Conservation (phyloP, 2,113 vertebrate species). For the Gobius niger region DNA sequence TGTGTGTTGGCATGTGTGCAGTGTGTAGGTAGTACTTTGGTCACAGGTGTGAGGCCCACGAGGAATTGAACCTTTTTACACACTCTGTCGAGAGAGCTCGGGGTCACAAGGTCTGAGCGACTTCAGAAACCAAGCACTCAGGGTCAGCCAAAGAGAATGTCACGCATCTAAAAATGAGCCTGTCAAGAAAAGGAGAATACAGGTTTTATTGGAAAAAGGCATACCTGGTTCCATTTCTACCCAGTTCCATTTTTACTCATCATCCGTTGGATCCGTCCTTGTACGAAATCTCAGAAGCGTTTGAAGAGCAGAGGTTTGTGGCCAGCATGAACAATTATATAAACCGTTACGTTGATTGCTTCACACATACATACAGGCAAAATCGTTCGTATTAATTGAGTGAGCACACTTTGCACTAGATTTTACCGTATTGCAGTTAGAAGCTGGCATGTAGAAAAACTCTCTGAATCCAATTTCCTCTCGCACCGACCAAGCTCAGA, state of each 20-base stretch:
- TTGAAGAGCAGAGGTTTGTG: too few species aligned
- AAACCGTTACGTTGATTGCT: too few species aligned
- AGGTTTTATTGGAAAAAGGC: not conserved
- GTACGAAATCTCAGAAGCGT: too few species aligned
- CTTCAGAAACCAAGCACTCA: slow-evolving; percentile 18
- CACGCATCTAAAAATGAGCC: slow-evolving; percentile 17
- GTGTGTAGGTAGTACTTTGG: not conserved
- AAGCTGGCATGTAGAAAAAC: not conserved
- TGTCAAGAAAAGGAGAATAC: not conserved
- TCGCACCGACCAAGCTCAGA: not conserved
- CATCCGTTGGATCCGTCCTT: not conserved
- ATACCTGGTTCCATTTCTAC: not conserved
- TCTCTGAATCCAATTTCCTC: not conserved
- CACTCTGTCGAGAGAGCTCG: slow-evolving; percentile 23
- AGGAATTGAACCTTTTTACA: slow-evolving; percentile 44
- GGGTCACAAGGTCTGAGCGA: not conserved
- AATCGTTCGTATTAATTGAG: too few species aligned
- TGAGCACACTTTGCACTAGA: not conserved
- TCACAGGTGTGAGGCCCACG: not conserved
- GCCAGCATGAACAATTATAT: too few species aligned
- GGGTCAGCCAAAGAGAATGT: slow-evolving; percentile 33
- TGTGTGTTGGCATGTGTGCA: not conserved
- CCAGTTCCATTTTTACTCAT: not conserved
- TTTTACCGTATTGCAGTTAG: too few species aligned
- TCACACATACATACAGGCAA: too few species aligned